Percentiles rank a stretch among this genome's conserved stretches.
phyloP scores from a whole-genome alignment of 2,888 invertebrate genomes.

The Auanema freiburgensis region DNA sequence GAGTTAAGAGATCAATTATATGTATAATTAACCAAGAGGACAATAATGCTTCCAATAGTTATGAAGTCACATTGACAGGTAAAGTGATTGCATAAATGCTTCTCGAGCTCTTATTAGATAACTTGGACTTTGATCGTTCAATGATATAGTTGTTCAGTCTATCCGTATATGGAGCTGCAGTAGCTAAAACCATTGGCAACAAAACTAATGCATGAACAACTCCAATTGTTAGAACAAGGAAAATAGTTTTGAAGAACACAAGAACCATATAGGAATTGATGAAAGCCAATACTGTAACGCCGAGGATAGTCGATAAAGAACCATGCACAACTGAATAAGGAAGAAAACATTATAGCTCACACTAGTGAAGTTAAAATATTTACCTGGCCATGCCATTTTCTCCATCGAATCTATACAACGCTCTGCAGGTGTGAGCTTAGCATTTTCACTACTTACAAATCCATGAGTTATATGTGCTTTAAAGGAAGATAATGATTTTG shows the following conservation, averaged over 20 bases:
- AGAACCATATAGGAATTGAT: conserved; percentile 85
- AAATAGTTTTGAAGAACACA: conserved; percentile 93
- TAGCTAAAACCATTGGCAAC: conserved; percentile 72
- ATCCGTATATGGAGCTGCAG: conserved; percentile 57
- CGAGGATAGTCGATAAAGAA: conserved; percentile 85
- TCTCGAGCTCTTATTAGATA: conserved; percentile 19
- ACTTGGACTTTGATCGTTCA: neutral
- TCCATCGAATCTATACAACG: conserved; percentile 62
- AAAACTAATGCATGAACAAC: conserved; percentile 89
- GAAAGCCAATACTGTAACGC: conserved; percentile 81
- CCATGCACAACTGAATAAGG: conserved; percentile 77
- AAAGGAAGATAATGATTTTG: conserved; percentile 65
- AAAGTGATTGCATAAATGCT: conserved; percentile 47
- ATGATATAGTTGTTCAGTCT: conserved; percentile 11
- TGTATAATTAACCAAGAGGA: too few relatives aligned
- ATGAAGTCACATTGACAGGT: conserved; percentile 41
- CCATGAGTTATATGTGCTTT: conserved; percentile 94
- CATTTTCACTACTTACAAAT: conserved; percentile 79
- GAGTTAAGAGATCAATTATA: too few relatives aligned
- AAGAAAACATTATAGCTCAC: neutral
- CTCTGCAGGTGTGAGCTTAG: conserved; percentile 73
- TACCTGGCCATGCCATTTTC: conserved; percentile 63
- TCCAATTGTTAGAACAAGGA: conserved; percentile 73
- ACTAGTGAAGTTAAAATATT: neutral
- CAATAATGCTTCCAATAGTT: too few relatives aligned